A percentile compares a stretch with the other conserved stretches of the same genome.
phyloP scores from a whole-genome alignment of 1,140 invertebrate genomes.

The Anoplolepis gracilipes region DNA sequence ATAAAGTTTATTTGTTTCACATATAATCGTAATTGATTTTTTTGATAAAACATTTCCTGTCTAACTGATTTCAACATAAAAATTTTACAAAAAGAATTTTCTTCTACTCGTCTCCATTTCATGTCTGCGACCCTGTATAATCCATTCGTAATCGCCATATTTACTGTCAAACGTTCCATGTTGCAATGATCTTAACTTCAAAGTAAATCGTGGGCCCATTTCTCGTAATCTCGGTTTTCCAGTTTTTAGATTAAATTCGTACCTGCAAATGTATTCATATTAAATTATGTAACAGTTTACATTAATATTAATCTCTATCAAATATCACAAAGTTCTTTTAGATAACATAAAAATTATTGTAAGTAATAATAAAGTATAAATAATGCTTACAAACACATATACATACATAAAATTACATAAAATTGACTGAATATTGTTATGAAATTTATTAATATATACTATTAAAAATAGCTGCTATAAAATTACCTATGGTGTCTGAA shows the following conservation, averaged over 20 bases:
- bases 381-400: no score
- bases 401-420: no score
- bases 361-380: no score
- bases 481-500: constrained; percentile 97
- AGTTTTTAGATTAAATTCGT: constrained; percentile 94
- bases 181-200: constrained; percentile 96
- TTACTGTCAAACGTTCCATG: constrained; percentile 99
- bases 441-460: background rate
- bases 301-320: no score
- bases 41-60: background rate
- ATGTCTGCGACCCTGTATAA: constrained; percentile 95
- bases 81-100: constrained; percentile 93
- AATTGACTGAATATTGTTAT: background rate
- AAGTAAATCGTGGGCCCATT: constrained; percentile 97
- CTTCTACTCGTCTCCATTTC: constrained; percentile 96
- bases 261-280: constrained; percentile 87
- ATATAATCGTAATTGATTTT: constrained; percentile 27
- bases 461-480: background rate
- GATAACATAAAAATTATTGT: no score
- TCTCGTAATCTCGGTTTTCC: constrained; percentile 95
- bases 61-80: background rate
- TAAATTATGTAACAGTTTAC: no score
- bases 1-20: constrained; percentile 52
- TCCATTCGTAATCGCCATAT: constrained; percentile 98
- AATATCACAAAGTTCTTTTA: no score